phyloP scores from a whole-genome alignment of 2,113 vertebrate species.

The Mobula birostris region DNA sequence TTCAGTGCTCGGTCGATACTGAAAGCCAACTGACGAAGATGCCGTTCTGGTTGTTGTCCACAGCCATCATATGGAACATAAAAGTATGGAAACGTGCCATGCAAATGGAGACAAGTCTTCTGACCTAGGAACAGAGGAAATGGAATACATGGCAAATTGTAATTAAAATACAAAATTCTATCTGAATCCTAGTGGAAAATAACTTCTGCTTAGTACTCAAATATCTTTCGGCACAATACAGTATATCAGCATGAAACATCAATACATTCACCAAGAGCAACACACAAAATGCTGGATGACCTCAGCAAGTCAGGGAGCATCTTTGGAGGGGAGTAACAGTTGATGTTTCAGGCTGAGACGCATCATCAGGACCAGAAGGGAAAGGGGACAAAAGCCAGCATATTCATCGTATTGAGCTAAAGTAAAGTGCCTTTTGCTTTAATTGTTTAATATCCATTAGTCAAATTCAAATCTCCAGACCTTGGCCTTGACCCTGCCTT shows the following conservation, averaged over 20 bases:
- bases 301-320: no score
- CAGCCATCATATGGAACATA: slow-evolving; percentile 85
- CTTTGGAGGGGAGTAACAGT: no score
- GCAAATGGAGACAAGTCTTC: slow-evolving; percentile 94
- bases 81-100: slow-evolving; percentile 90
- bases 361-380: no score
- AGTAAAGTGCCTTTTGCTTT: background rate
- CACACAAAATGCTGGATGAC: no score
- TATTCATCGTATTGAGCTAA: no score
- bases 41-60: slow-evolving; percentile 69
- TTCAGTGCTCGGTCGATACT: slow-evolving; percentile 96
- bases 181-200: background rate
- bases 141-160: background rate
- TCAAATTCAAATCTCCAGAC: background rate
- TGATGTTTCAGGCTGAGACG: no score
- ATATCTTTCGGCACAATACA: background rate
- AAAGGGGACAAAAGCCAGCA: no score
- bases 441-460: background rate
- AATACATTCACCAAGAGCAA: no score
- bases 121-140: slow-evolving; percentile 68
- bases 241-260: background rate
- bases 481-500: no score
- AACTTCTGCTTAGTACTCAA: background rate
- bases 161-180: background rate
- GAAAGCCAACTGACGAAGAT: slow-evolving; percentile 87